phyloP scores from a whole-genome alignment of 2,797 vertebrate genomes.

The Schizothorax lantsangensis region DNA sequence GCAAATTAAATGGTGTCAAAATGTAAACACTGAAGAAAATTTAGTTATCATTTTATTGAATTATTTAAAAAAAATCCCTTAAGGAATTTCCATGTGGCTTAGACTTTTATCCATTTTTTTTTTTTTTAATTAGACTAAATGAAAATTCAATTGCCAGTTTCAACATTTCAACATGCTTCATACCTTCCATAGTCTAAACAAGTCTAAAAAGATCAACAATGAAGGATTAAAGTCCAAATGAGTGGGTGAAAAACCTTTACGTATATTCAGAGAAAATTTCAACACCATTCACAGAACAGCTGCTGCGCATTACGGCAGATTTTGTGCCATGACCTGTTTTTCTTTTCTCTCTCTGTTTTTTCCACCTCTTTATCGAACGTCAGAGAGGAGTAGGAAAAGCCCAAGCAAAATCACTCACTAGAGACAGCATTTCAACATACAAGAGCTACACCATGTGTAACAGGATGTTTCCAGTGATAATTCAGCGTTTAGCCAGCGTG shows the following conservation, averaged over 20 bases:
- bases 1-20: not conserved
- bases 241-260: constrained; percentile 51
- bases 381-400: constrained; percentile 30
- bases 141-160: not conserved
- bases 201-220: constrained; percentile 54
- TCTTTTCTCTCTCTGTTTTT: constrained; percentile 41
- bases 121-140: not conserved
- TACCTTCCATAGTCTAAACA: constrained; percentile 57
- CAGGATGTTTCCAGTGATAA: constrained; percentile 34
- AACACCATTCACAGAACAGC: constrained; percentile 59
- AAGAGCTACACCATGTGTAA: constrained; percentile 18
- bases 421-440: constrained; percentile 40
- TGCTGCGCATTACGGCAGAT: constrained; percentile 53
- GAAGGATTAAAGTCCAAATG: constrained; percentile 45
- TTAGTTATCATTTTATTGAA: not conserved
- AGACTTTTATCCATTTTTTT: not conserved
- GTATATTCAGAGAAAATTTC: constrained; percentile 47
- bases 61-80: not conserved
- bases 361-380: constrained; percentile 31
- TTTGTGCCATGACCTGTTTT: constrained; percentile 51
- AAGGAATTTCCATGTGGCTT: not conserved
- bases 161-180: constrained; percentile 32
- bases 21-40: not conserved
- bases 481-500: constrained; percentile 15
- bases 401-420: constrained; percentile 23